Base-by-base conservation (phyloP, 2,113 vertebrate genomes). In the Pollimyrus isidori region DNA sequence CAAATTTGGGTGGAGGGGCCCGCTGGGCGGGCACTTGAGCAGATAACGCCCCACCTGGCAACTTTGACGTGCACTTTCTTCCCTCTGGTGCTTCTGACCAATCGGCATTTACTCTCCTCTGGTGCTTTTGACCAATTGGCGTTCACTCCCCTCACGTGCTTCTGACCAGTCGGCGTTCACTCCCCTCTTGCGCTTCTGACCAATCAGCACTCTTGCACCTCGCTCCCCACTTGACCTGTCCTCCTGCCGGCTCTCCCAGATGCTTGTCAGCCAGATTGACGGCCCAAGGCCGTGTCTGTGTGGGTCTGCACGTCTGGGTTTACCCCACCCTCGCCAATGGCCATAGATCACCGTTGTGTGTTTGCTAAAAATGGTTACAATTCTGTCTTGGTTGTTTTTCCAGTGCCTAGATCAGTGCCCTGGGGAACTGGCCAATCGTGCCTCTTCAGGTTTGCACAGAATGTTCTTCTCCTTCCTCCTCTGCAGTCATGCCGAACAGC, bases 11-110 rank as follows among this genome's bases (percentile, higher is more conserved):
- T 42, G 73, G 73, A 92, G 92, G 85, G 48, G 86, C 62, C 52
- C 45, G 45, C 35, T 53, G 87, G 23, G 26, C 17, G 50, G 26
- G 39, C 5, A 88, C 76, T n/a, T 88, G 88, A 23, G 48, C 65
- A 90, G 92, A 92, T 92, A 91, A 90, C 30, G 65, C 82, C 88
- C 69, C 86, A 30, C 89, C 89, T 89, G 19, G 42, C 23, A 4
- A 26, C 11, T 88, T 45, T 84, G 42, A 85, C 62, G 56, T 86
- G 48, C n/a, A 11, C 9, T 7, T 9, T 4, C 26, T 48, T 9
- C 17, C 7, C 19, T 48, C 17, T 48, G 23, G 23, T 30, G 65
- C 9, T 73, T 23, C 56, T 58, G 56, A 58, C 21, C 7, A 58
- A 58, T 52, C 58, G 23, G 7, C 2, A 2, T 17, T 30, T 23